A percentile compares a stretch with the other conserved stretches of the same genome.
Evolutionary conservation across 2,797 vertebrate species (phyloP).

Genomic region (Champsocephalus gunnari): DNA sequence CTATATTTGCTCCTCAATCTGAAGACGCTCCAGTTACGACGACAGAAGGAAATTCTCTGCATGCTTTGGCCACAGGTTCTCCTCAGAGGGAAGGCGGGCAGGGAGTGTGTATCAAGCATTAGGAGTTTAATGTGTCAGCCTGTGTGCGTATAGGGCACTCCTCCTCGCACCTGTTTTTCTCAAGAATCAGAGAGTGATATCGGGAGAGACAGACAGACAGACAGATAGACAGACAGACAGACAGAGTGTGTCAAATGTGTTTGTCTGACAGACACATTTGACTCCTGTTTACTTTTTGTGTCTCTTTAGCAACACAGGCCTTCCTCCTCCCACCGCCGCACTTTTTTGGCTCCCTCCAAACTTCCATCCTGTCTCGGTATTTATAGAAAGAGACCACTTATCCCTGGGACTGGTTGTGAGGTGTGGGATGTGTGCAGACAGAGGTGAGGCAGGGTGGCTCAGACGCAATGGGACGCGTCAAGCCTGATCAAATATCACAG

Average conservation of each 20-base stretch:
- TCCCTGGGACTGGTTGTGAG: slow-evolving; percentile 65
- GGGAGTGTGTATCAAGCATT: slow-evolving; percentile 30
- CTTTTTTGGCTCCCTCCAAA: slow-evolving; percentile 50
- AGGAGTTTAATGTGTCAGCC: slow-evolving; percentile 28
- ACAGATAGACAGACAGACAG: slow-evolving; percentile 10
- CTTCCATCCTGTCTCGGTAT: slow-evolving; percentile 67
- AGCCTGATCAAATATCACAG: slow-evolving; percentile 82
- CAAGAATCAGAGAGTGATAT: slow-evolving; percentile 49
- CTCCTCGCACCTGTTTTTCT: slow-evolving; percentile 80
- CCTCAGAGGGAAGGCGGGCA: slow-evolving; percentile 48
- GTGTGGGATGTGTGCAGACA: slow-evolving; percentile 62
- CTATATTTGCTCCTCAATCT: slow-evolving; percentile 74
- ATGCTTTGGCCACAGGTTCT: slow-evolving; percentile 77
- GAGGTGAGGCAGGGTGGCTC: slow-evolving; percentile 66
- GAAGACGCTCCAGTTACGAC: slow-evolving; percentile 66
- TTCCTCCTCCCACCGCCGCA: slow-evolving; percentile 24
- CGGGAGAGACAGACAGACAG: slow-evolving; percentile 46
- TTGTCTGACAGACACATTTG: background rate
- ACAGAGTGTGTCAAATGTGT: no score
- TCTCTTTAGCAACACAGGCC: slow-evolving; percentile 7
- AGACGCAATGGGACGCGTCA: slow-evolving; percentile 63
- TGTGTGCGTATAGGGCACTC: slow-evolving; percentile 46
- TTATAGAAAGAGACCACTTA: slow-evolving; percentile 78
- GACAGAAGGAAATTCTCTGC: slow-evolving; percentile 79
- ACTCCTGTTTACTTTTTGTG: slow-evolving; percentile 49